phyloP scores from a whole-genome alignment of 2,888 invertebrate genomes.

The Leptogaster cylindrica region DNA sequence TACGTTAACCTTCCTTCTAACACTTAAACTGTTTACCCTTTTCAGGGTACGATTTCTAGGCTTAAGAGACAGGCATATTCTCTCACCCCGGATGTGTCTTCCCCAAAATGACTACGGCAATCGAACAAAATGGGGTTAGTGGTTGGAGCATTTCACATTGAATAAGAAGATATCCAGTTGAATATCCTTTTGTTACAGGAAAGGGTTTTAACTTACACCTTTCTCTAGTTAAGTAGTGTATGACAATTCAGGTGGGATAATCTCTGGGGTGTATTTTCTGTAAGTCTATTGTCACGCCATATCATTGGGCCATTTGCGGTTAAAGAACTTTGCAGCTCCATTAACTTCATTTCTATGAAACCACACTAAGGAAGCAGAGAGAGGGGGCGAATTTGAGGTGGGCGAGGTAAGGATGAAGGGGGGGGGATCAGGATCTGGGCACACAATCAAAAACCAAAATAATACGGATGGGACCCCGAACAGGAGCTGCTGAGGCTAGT shows the following conservation, averaged over 20 bases:
- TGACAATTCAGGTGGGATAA: slow-evolving; percentile 14
- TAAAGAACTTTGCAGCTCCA: slow-evolving; percentile 40
- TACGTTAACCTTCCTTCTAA: neutral
- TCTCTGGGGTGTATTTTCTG: slow-evolving; percentile 32
- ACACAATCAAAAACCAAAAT: slow-evolving; percentile 41
- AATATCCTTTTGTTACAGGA: slow-evolving; percentile 29
- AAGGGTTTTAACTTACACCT: slow-evolving; percentile 24
- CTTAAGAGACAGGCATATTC: neutral
- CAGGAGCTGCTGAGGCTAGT: slow-evolving; percentile 16
- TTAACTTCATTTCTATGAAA: slow-evolving; percentile 30
- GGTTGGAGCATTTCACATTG: slow-evolving; percentile 18
- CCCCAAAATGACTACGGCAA: slow-evolving; percentile 25
- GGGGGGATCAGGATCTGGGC: slow-evolving; percentile 22
- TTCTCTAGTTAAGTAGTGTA: slow-evolving; percentile 12
- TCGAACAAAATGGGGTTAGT: slow-evolving; percentile 30
- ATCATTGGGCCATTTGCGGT: slow-evolving; percentile 41
- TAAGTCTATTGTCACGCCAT: slow-evolving; percentile 38
- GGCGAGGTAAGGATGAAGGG: neutral
- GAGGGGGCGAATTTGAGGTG: neutral
- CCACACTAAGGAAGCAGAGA: neutral
- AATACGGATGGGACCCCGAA: neutral
- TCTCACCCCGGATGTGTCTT: too few species aligned
- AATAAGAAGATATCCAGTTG: slow-evolving; percentile 32
- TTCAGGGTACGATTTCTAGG: neutral
- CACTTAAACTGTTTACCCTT: neutral